These are phyloP conservation scores for Synodontis membranacea DNA, from an alignment of 2,113 vertebrate genomes.

Conservation along the genomic window DNA sequence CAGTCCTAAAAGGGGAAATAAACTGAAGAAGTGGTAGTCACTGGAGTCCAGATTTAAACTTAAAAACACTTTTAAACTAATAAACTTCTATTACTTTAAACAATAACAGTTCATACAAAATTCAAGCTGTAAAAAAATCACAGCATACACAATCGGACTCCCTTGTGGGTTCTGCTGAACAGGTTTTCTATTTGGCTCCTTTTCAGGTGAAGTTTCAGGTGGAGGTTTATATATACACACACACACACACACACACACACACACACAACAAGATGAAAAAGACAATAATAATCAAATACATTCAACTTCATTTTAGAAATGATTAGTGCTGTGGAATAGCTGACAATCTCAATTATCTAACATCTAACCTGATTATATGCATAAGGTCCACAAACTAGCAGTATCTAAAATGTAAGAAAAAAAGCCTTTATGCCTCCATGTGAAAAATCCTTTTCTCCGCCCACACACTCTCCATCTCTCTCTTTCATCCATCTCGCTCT, in stretches of 20 bases:
- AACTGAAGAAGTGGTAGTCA: background rate
- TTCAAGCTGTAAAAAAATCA: background rate
- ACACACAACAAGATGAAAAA: background rate
- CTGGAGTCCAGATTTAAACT: background rate
- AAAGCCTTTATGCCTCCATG: conserved; percentile 26
- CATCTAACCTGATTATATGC: background rate
- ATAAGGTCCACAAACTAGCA: background rate
- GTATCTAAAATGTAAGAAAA: conserved; percentile 19
- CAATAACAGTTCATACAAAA: background rate
- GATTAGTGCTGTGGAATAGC: background rate
- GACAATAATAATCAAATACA: background rate
- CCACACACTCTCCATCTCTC: conserved; percentile 16
- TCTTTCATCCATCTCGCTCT: conserved; percentile 36
- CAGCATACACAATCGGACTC: background rate
- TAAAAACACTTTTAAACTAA: no score
- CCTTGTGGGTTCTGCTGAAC: background rate
- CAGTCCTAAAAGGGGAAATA: background rate
- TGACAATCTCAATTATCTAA: background rate
- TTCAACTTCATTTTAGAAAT: background rate
- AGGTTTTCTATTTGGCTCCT: background rate
- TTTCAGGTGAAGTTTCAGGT: background rate
- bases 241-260: background rate
- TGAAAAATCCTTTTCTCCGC: conserved; percentile 27
- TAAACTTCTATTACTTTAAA: background rate
- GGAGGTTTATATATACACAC: no score